Conservation (phyloP, 2,113 vertebrate genomes). For the Empidonax traillii region DNA sequence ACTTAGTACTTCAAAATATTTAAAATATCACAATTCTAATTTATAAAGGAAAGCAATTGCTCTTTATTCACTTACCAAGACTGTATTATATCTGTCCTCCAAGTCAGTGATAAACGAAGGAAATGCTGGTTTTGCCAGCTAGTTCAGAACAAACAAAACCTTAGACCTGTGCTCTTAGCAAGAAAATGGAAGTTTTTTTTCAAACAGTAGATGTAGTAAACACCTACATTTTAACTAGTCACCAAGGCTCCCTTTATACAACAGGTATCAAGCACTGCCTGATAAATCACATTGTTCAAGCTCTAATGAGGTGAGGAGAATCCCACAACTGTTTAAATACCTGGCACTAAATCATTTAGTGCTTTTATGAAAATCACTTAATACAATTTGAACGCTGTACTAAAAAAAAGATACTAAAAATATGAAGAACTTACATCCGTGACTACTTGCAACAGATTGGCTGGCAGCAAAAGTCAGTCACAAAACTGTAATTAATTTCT, state of each 20-base stretch:
- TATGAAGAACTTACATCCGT: neutral
- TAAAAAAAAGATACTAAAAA: neutral
- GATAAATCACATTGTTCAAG: neutral
- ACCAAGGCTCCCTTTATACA: constrained; percentile 24
- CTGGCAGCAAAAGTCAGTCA: neutral
- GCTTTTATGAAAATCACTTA: neutral
- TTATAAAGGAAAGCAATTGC: neutral
- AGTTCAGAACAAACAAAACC: constrained; percentile 55
- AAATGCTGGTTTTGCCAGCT: constrained; percentile 69
- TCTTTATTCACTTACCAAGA: constrained; percentile 59
- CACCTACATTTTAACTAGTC: neutral
- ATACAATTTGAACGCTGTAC: neutral
- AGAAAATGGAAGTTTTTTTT: neutral
- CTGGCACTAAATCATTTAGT: neutral
- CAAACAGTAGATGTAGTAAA: neutral
- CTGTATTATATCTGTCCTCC: constrained; percentile 64
- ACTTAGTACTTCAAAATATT: neutral
- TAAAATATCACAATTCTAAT: neutral
- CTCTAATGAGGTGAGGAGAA: neutral
- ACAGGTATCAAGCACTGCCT: neutral
- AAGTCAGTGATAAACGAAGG: constrained; percentile 62
- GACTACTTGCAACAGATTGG: neutral
- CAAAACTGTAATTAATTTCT: neutral
- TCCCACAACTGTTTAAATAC: neutral
- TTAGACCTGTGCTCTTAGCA: constrained; percentile 4